phyloP scores from a whole-genome alignment of 2,113 vertebrate genomes.

The Myrmecobius fasciatus region DNA sequence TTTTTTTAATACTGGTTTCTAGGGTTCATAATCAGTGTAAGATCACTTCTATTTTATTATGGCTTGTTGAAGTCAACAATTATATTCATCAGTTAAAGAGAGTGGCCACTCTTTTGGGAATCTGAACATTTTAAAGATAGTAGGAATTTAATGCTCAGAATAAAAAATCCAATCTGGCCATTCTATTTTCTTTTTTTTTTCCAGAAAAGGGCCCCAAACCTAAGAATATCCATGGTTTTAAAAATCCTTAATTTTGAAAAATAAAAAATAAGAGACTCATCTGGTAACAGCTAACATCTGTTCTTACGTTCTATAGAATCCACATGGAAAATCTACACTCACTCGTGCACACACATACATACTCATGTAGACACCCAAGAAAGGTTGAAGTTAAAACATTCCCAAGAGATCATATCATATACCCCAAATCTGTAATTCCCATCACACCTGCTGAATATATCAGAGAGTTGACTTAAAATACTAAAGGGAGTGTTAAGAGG shows the following conservation, averaged over 20 bases:
- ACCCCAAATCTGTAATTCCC: slow-evolving; percentile 70
- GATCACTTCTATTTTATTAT: slow-evolving; percentile 62
- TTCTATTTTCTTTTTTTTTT: not conserved
- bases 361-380: slow-evolving; percentile 29
- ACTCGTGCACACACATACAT: slow-evolving; percentile 42
- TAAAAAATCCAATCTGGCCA: slow-evolving; percentile 32
- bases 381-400: slow-evolving; percentile 54
- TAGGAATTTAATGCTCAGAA: slow-evolving; percentile 65
- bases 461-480: not conserved
- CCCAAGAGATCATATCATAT: slow-evolving; percentile 45
- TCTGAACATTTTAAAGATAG: slow-evolving; percentile 44
- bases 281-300: slow-evolving; percentile 55
- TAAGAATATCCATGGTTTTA: slow-evolving; percentile 55
- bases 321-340: slow-evolving; percentile 57
- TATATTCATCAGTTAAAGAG: slow-evolving; percentile 67
- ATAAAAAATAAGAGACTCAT: slow-evolving; percentile 57
- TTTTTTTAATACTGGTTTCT: slow-evolving; percentile 52
- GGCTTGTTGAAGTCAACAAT: slow-evolving; percentile 70
- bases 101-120: slow-evolving; percentile 26
- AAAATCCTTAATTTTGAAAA: slow-evolving; percentile 52
- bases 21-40: slow-evolving; percentile 66
- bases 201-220: slow-evolving; percentile 53
- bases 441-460: slow-evolving; percentile 67
- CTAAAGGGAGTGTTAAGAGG: slow-evolving; percentile 86
- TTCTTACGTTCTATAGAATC: slow-evolving; percentile 56